These are phyloP conservation scores for Drosophila littoralis DNA, from an alignment of 1,140 invertebrate species.

Conservation along the genomic window DNA sequence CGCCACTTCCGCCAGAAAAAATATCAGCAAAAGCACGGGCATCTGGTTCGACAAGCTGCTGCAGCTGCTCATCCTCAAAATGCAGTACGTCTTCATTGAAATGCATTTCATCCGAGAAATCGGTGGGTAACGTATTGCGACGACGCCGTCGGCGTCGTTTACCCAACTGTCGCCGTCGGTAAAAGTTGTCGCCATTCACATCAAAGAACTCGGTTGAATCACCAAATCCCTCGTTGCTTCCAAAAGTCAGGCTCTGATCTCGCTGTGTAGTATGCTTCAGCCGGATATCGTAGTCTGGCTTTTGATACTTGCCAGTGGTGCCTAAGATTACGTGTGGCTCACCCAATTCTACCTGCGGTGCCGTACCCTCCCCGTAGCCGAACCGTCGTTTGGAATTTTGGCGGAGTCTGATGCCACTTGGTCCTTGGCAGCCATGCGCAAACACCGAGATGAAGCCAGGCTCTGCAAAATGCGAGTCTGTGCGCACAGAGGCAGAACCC, in stretches of 20 bases:
- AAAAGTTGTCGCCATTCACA: constrained; percentile 71
- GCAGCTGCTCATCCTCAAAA: constrained; percentile 74
- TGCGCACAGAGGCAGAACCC: constrained; percentile 90
- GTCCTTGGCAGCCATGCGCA: constrained; percentile 90
- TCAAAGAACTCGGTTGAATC: constrained; percentile 65
- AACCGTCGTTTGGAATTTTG: constrained; percentile 81
- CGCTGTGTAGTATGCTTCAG: constrained; percentile 50
- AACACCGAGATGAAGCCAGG: constrained; percentile 93
- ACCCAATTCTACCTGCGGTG: constrained; percentile 62
- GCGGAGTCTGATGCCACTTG: constrained; percentile 68
- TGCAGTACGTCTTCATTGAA: constrained; percentile 81
- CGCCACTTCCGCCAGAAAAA: constrained; percentile 39
- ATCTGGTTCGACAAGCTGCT: constrained; percentile 75
- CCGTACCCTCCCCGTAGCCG: constrained; percentile 41
- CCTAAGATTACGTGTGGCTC: constrained; percentile 75
- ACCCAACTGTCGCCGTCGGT: constrained; percentile 56
- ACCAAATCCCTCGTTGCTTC: constrained; percentile 46
- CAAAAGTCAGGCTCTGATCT: constrained; percentile 59
- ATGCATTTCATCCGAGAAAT: constrained; percentile 74
- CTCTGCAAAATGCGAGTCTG: constrained; percentile 92
- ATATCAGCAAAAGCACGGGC: constrained; percentile 79
- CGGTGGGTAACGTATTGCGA: constrained; percentile 14
- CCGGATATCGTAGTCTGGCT: constrained; percentile 68
- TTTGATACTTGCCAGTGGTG: constrained; percentile 55
- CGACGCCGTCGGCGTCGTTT: constrained; percentile 60